Base-by-base conservation (phyloP, 2,888 invertebrate species). In the Drosophila neoperkinsi region DNA sequence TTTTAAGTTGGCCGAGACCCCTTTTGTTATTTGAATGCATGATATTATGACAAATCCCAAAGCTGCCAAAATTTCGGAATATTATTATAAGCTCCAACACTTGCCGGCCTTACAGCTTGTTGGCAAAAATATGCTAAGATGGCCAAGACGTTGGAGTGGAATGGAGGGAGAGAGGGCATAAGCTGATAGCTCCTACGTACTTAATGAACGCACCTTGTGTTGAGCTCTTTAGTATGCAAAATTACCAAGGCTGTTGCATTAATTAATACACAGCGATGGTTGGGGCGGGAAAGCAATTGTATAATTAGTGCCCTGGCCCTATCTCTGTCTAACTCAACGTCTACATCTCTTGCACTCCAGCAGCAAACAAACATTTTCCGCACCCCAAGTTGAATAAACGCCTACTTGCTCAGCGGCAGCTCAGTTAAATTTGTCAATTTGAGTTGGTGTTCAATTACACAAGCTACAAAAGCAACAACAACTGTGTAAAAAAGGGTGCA, bases 391-490 rank as follows among this genome's bases (percentile, higher is more conserved):
- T 43, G 46, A 66, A 49, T 34, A 60, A 41, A 50, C 79, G 67
- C 69, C 79, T 51, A 62, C 65, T 70, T 60, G 67, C 9, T 9
- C 13, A 33, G 53, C 50, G 53, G 30, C 71, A 56, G 21, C 61
- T 56, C 50, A 55, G 68, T 36, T 63, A 58, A 73, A 82, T 79
- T 74, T 74, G 79, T 79, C 79, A 79, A 76, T 83, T 80, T 76
- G 53, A 65, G 83, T 79, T 79, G 75, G 62, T 90, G 85, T 85
- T 85, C 85, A 89, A 85, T 90, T 90, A 87, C 73, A 76, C 79
- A 81, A 74, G 87, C 69, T 71, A 68, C 55, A 33, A 69, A 9
- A 68, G 36, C 36, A 33, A n/a, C 41, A 43, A 43, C 16, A 43
- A 16, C n/a, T 28, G 11, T 13, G 38, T 21, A 18, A 67, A 58